phyloP scores from a whole-genome alignment of 1,140 invertebrate species.

The Streblospio benedicti region DNA sequence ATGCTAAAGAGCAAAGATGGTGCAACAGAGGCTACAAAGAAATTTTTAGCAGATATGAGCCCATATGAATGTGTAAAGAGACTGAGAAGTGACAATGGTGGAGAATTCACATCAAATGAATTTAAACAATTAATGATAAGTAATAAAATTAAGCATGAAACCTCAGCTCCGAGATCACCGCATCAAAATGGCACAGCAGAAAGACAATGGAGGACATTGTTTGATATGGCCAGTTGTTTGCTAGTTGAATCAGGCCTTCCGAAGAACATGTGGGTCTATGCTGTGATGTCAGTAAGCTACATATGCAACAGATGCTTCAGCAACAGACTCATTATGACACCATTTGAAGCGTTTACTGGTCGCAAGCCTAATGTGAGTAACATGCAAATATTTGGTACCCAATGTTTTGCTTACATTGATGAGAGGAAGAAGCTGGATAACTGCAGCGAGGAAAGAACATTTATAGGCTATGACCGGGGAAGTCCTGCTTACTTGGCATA shows the following conservation, averaged over 20 bases:
- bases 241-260: neutral
- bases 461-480: constrained; percentile 20
- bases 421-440: constrained; percentile 18
- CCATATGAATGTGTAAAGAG: no score
- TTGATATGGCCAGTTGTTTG: neutral
- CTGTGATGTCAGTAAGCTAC: neutral
- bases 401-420: constrained; percentile 18
- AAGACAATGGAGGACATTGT: neutral
- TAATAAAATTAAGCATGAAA: neutral
- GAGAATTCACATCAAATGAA: no score
- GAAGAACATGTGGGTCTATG: neutral
- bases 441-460: constrained; percentile 17
- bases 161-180: neutral
- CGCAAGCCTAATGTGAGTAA: constrained; percentile 11
- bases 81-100: no score
- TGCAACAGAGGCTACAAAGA: no score
- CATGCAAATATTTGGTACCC: constrained; percentile 17
- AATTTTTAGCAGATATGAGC: no score
- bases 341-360: constrained; percentile 6
- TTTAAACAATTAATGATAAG: no score
- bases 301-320: constrained; percentile 20
- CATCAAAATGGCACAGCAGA: neutral
- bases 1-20: no score
- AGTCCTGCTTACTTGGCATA: constrained; percentile 19
- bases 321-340: neutral